Evolutionary conservation across 2,797 vertebrate genomes (phyloP), one percentile per base, ranked within the genome.

Genomic region (Pampus argenteus): DNA sequence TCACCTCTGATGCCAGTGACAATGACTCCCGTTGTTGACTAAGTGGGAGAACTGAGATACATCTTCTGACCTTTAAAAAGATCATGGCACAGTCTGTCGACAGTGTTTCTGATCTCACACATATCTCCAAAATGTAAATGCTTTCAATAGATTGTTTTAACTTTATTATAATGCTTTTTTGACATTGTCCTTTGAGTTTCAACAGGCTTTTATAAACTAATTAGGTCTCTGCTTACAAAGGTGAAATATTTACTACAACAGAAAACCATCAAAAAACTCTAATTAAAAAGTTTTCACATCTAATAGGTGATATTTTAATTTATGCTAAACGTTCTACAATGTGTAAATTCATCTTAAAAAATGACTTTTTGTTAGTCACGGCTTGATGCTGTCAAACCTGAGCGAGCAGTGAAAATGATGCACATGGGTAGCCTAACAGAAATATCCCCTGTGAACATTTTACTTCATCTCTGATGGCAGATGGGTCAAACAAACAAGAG

Each of bases 1-100:
- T 79, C 85, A 76, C 83, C 59, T 87, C 83, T 82, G 84, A 88
- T 62, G 74, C 28, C 31, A 57, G 62, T 64, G 88, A 81, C 85
- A 77, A 81, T 81, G 81, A 83, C 85, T 88, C 78, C 78, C 23
- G 61, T 86, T 90, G 88, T 89, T 87, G 85, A 90, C 88, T 86
- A 83, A 89, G 84, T 82, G 89, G 75, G 85, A 84, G 83, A 71
- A 49, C 73, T 50, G 77, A 87, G 71, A 77, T 80, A 80, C 54
- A 66, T 76, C 76, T 74, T 62, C 76, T 88, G 87, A 90, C 88
- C 86, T 92, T 91, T 83, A 65, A 15, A 79, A 72, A 64, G 75
- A 87, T 77, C 45, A 7, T 11, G 56, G 51, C 47, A 20, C 60
- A 52, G 65, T 64, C 74, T 82, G 77, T 64, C 18, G 15, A 68